Evolutionary conservation across 2,797 vertebrate species (phyloP).

Genomic region (Platalea minor): DNA sequence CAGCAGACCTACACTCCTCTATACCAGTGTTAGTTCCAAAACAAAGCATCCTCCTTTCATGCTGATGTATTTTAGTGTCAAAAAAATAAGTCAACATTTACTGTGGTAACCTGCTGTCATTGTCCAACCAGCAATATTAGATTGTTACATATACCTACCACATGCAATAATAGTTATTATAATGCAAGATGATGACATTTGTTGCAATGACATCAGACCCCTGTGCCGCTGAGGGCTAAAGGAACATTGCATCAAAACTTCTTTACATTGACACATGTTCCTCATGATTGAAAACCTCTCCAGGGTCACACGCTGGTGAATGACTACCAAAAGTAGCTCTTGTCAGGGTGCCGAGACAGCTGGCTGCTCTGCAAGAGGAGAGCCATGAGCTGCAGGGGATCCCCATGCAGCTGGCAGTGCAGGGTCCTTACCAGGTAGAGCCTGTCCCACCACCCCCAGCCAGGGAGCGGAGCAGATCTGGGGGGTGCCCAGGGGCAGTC

Average conservation of each 20-base stretch:
- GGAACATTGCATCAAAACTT: background rate
- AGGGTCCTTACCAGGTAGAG: background rate
- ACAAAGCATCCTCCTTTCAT: background rate
- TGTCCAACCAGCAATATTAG: background rate
- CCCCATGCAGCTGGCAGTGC: background rate
- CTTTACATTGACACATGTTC: background rate
- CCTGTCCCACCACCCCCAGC: background rate
- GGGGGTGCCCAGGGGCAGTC: too few species aligned
- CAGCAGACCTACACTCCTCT: background rate
- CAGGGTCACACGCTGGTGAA: background rate
- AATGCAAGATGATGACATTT: background rate
- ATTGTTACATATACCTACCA: background rate
- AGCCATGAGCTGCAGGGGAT: background rate
- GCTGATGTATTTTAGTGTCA: background rate
- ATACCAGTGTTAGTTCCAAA: background rate
- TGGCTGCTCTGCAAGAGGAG: background rate
- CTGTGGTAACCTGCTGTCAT: background rate
- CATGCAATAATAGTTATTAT: background rate
- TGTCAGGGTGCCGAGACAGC: background rate
- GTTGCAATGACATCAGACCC: background rate
- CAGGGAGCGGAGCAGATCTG: background rate
- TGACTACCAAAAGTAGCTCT: background rate
- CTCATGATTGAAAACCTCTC: background rate
- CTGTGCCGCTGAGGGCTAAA: background rate
- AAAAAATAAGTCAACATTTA: background rate